These are phyloP conservation scores for Tortrix viridana DNA, from an alignment of 2,888 invertebrate species.

Conservation along the genomic window DNA sequence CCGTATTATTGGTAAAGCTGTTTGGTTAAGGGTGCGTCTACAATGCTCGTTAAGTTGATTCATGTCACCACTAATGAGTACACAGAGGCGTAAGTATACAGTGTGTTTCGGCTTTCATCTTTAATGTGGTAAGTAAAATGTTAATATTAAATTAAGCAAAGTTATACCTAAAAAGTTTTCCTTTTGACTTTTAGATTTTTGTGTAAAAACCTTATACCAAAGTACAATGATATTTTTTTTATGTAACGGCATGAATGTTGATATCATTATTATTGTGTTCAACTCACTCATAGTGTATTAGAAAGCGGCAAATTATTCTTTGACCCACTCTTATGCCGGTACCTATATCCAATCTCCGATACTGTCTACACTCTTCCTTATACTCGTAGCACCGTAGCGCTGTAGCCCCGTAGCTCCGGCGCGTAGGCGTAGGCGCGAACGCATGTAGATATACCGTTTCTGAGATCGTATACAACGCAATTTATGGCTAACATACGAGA, in stretches of 20 bases:
- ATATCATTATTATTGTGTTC: too few relatives aligned
- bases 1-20: conserved; percentile 16
- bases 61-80: conserved; percentile 33
- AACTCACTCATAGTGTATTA: too few relatives aligned
- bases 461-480: conserved; percentile 32
- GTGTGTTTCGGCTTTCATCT: too few relatives aligned
- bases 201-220: too few relatives aligned
- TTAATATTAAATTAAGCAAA: too few relatives aligned
- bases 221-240: too few relatives aligned
- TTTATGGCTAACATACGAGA: conserved; percentile 31
- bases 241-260: too few relatives aligned
- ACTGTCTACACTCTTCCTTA: conserved; percentile 13
- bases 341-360: too few relatives aligned
- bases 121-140: too few relatives aligned
- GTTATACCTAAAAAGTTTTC: too few relatives aligned
- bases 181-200: too few relatives aligned
- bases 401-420: conserved; percentile 19
- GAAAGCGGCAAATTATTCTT: too few relatives aligned
- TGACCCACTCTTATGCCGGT: neutral
- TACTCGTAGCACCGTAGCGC: conserved; percentile 2
- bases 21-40: conserved; percentile 27
- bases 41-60: conserved; percentile 35
- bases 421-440: conserved; percentile 34
- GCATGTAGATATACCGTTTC: conserved; percentile 30
- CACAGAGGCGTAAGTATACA: conserved; percentile 21